Conservation (phyloP, 2,113 vertebrate species). For the Pelmatolapia mariae region DNA sequence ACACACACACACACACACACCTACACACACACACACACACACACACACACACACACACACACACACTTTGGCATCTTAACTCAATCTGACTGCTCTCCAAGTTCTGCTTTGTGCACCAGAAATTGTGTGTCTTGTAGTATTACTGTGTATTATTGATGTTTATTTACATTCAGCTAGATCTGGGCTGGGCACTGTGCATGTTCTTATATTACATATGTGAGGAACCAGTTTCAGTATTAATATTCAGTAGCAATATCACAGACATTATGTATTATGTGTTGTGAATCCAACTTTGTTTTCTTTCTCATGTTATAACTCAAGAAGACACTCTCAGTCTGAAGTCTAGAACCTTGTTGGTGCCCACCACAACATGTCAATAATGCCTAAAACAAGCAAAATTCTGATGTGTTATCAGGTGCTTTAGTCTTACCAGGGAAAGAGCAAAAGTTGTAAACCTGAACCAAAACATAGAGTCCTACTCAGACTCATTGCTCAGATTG, state of each 20-base stretch:
- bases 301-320: fast-evolving
- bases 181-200: background rate
- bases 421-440: background rate
- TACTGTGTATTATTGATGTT: background rate
- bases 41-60: background rate
- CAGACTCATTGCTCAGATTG: background rate
- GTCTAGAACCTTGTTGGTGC: background rate
- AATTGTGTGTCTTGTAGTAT: background rate
- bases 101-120: background rate
- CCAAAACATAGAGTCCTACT: background rate
- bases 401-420: background rate
- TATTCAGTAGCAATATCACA: background rate
- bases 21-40: background rate
- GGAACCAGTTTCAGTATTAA: background rate
- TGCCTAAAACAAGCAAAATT: background rate
- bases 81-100: background rate
- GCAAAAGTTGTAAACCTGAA: background rate
- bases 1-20: background rate
- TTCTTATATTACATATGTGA: background rate
- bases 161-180: background rate
- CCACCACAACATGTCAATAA: background rate
- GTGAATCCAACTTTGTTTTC: background rate
- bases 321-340: background rate
- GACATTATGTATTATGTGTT: background rate
- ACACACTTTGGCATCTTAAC: background rate